A percentile compares a stretch with the other conserved stretches of the same genome.
These are phyloP conservation scores for Dryas iulia DNA, from an alignment of 1,140 invertebrate genomes.

Conservation along the genomic window DNA sequence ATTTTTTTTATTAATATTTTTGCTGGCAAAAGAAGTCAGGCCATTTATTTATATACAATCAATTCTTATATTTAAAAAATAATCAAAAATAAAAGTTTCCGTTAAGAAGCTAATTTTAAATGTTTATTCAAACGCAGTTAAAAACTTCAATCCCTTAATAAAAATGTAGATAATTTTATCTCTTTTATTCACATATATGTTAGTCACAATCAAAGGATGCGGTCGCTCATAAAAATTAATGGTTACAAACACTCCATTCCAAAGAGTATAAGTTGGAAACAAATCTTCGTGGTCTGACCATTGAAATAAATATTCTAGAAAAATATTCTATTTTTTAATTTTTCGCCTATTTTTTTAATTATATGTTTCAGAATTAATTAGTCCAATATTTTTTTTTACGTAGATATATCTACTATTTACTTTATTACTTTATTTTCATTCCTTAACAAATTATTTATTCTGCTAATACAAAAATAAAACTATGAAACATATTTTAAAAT, in stretches of 20 bases:
- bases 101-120: slow-evolving; percentile 15
- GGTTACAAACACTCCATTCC: slow-evolving; percentile 59
- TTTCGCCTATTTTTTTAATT: too few species aligned
- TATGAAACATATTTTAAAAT: too few species aligned
- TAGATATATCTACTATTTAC: too few species aligned
- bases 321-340: too few species aligned
- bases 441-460: too few species aligned
- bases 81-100: background rate
- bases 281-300: slow-evolving; percentile 37
- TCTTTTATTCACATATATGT: slow-evolving; percentile 35
- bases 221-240: slow-evolving; percentile 63
- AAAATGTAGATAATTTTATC: slow-evolving; percentile 38
- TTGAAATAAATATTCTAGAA: slow-evolving; percentile 20
- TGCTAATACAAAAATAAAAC: too few species aligned
- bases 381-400: too few species aligned
- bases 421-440: too few species aligned
- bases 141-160: slow-evolving; percentile 29
- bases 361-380: too few species aligned
- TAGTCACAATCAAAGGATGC: slow-evolving; percentile 50
- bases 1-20: too few species aligned
- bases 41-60: background rate
- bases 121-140: slow-evolving; percentile 17
- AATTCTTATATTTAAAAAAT: background rate
- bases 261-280: slow-evolving; percentile 48
- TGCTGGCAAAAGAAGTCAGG: background rate